Evolutionary conservation across 2,113 vertebrate species (phyloP).

Genomic region (mouse (Mus musculus)): GRCm39 chr5:118423501-118424000

Average conservation of each 20-base stretch:
- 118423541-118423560: not conserved
- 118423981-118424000: not conserved
- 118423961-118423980: not conserved
- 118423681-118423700: not conserved
- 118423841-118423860: not conserved
- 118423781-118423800: too few species aligned
- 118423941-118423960: not conserved
- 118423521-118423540: not conserved
- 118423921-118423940: not conserved
- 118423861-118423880: not conserved
- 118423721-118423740: too few species aligned
- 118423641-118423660: not conserved
- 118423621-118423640: not conserved
- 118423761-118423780: not conserved
- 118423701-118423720: not conserved
- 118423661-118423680: not conserved
- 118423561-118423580: conserved; percentile 13
- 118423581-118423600: not conserved
- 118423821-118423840: not conserved
- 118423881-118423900: not conserved
- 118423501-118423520: not conserved
- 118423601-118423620: not conserved
- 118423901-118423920: not conserved
- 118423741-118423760: too few species aligned
- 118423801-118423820: too few species aligned